Evolutionary conservation across 1,140 invertebrate species (phyloP), one percentile per base, ranked within the genome.

Genomic region (Calliphora vicina): DNA sequence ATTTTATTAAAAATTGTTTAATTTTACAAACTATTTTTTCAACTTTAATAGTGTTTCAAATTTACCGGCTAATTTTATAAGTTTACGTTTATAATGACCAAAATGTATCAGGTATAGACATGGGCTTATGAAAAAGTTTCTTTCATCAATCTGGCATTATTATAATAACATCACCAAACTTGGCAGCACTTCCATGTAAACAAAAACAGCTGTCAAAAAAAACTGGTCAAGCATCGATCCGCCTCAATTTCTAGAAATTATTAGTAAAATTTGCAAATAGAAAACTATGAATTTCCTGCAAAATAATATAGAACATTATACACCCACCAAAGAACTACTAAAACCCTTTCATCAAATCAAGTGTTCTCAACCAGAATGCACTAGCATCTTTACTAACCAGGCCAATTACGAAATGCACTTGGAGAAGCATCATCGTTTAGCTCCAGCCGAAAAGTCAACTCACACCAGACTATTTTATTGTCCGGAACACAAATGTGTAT

Each of bases 341-440:
- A 43, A 81, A n/a, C 76, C 83, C 13, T 67, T n/a, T n/a, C 42
- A 57, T 25, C 15, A 84, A 29, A 45, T 85, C 13, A 83, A 82
- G 6, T 91, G 90, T 73, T 72, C 88, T 1, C 85, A 88, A 84
- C 82, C 86, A 15, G 85, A 85, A 13, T 91, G 90, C 74, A n/a
- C 27, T 5, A 85, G 85, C 9, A 81, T 85, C 15, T 91, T 91
- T 80, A 87, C 84, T 26, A 91, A 89, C 23, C 84, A 87, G 29
- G 87, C 88, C 23, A 91, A 91, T 84, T 82, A 90, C 26, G 86
- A 86, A 71, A 85, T 91, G 57, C 90, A 91, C 84, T 43, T 91
- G 29, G 57, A 81, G 13, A 87, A 87, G 81, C 90, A 87, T 25
- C 90, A 91, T 82, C 27, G 57, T 0, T 26, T 17, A 80, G 78